These are phyloP conservation scores for Rhagonycha lutea DNA, from an alignment of 2,888 invertebrate species.

Conservation along the genomic window DNA sequence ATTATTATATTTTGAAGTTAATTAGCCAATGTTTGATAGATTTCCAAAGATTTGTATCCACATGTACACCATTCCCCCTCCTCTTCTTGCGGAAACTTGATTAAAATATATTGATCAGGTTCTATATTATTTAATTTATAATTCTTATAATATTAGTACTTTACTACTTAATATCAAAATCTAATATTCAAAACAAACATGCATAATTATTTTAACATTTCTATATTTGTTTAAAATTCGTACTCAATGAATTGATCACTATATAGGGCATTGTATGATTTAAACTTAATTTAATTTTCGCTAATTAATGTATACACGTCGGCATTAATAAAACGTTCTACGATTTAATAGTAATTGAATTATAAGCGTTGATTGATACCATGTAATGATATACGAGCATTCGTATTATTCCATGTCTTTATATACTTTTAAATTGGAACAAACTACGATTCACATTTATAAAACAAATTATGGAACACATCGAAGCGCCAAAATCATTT, in stretches of 20 bases:
- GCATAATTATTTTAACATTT: neutral
- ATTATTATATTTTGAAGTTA: no score
- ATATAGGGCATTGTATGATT: neutral
- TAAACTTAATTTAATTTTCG: neutral
- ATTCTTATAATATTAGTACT: no score
- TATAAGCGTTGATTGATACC: neutral
- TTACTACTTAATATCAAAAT: no score
- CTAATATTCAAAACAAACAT: neutral
- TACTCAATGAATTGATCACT: neutral
- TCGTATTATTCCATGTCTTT: neutral
- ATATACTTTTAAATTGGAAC: neutral
- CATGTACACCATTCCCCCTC: no score
- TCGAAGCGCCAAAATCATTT: no score
- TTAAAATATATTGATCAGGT: no score
- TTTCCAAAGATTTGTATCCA: no score
- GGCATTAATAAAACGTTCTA: neutral
- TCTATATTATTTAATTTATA: no score
- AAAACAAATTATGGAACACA: no score
- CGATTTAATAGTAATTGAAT: neutral
- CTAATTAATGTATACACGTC: neutral
- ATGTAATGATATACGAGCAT: neutral
- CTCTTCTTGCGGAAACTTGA: no score
- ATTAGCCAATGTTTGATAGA: no score
- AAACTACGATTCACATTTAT: neutral
- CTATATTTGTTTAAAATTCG: neutral